Conservation (phyloP, 2,888 invertebrate genomes). For the Troides helena region DNA sequence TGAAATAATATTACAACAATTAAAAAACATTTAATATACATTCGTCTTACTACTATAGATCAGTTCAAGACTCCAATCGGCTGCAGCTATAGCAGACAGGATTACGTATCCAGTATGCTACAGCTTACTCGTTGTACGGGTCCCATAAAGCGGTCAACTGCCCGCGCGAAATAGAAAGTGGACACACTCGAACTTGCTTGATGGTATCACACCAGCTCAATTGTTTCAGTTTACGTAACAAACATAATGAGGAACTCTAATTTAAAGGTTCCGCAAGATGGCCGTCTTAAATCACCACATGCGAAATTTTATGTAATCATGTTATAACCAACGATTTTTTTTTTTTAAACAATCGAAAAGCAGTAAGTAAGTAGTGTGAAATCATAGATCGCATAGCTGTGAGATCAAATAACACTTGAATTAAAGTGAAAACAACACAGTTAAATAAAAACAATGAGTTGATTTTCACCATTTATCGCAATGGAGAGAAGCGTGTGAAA, state of each 20-base stretch:
- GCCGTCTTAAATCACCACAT: background rate
- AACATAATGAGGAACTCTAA: conserved; percentile 1
- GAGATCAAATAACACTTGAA: conserved; percentile 47
- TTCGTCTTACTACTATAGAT: background rate
- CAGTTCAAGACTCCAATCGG: background rate
- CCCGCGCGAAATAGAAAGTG: conserved; percentile 47
- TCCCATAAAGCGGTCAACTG: conserved; percentile 31
- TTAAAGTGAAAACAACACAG: conserved; percentile 55
- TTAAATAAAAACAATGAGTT: no score
- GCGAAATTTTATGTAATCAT: background rate
- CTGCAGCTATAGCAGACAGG: no score
- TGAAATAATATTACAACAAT: conserved; percentile 49
- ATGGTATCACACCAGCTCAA: conserved; percentile 23
- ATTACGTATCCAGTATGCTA: conserved; percentile 14
- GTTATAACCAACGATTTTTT: background rate
- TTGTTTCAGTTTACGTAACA: conserved; percentile 30
- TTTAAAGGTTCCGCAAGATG: background rate
- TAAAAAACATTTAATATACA: background rate
- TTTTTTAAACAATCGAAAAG: conserved; percentile 5
- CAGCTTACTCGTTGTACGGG: background rate
- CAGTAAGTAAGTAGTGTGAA: conserved; percentile 27
- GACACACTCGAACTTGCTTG: conserved; percentile 35
- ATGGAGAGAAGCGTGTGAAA: conserved; percentile 69
- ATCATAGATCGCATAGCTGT: conserved; percentile 53
- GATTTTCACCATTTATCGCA: conserved; percentile 71